Percentiles rank a stretch among this genome's conserved stretches.
Evolutionary conservation across 2,113 vertebrate genomes (phyloP).

Genomic region (Platichthys stellatus): DNA sequence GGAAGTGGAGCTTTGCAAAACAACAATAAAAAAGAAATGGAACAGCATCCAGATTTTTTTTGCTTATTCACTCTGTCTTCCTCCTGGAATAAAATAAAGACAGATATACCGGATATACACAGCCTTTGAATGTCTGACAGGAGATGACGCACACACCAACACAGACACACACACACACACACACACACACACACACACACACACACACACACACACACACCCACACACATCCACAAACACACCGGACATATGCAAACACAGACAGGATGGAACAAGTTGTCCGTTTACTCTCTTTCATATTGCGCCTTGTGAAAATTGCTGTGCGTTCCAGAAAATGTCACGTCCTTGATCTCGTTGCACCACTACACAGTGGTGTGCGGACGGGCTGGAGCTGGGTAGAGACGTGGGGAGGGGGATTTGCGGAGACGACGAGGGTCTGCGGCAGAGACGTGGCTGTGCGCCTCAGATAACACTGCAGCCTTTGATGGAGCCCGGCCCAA

Average conservation of each 20-base stretch:
- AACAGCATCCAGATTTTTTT: slow-evolving; percentile 50
- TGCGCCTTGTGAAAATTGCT: slow-evolving; percentile 59
- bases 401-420: slow-evolving; percentile 54
- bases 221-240: slow-evolving; percentile 1
- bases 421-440: slow-evolving; percentile 56
- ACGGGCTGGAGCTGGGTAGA: slow-evolving; percentile 37
- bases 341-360: slow-evolving; percentile 74
- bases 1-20: slow-evolving; percentile 28
- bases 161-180: not conserved
- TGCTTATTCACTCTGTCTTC: slow-evolving; percentile 48
- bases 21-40: slow-evolving; percentile 40
- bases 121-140: slow-evolving; percentile 36
- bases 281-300: slow-evolving; percentile 63
- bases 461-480: slow-evolving; percentile 74
- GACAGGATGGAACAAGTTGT: slow-evolving; percentile 53
- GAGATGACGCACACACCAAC: slow-evolving; percentile 37
- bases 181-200: not conserved
- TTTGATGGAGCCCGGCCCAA: slow-evolving; percentile 72
- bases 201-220: slow-evolving; percentile 2
- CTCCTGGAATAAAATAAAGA: slow-evolving; percentile 39
- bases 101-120: slow-evolving; percentile 42
- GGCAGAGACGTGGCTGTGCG: slow-evolving; percentile 63
- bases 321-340: slow-evolving; percentile 72
- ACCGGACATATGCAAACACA: slow-evolving; percentile 10
- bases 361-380: slow-evolving; percentile 45